phyloP scores from a whole-genome alignment of 1,140 invertebrate species.

The Platorchestia sp. region DNA sequence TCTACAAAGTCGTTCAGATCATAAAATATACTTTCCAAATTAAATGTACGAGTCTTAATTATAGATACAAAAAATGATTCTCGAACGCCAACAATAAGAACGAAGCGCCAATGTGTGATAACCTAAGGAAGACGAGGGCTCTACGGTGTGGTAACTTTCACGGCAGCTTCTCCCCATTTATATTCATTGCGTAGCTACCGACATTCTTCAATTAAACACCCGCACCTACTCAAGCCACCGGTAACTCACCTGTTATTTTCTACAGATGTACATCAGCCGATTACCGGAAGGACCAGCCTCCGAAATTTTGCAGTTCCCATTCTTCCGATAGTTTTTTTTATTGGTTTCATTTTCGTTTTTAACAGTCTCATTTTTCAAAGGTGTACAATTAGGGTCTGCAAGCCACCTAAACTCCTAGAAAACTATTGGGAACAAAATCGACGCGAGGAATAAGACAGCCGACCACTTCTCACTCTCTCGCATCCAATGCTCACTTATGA shows the following conservation, averaged over 20 bases:
- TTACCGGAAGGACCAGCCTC: background rate
- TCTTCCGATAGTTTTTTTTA: background rate
- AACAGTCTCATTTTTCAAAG: background rate
- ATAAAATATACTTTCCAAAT: constrained; percentile 16
- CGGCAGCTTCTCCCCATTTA: background rate
- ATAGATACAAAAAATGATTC: constrained; percentile 20
- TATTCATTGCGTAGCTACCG: background rate
- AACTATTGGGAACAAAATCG: background rate
- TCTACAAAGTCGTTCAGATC: background rate
- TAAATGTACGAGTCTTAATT: background rate
- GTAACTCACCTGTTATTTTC: background rate
- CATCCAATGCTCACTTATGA: background rate
- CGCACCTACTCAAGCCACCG: background rate
- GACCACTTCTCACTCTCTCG: background rate
- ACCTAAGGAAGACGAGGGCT: background rate
- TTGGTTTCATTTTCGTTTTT: background rate
- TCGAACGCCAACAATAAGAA: background rate
- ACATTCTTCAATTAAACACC: background rate
- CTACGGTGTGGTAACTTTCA: background rate
- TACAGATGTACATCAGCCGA: background rate
- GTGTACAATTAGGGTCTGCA: background rate
- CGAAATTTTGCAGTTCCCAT: background rate
- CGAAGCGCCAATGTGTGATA: background rate
- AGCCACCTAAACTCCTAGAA: background rate
- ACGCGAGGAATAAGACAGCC: background rate